A percentile compares a stretch with the other conserved stretches of the same genome.
Conservation (phyloP, 2,113 vertebrate species). For the Sprattus sprattus region DNA sequence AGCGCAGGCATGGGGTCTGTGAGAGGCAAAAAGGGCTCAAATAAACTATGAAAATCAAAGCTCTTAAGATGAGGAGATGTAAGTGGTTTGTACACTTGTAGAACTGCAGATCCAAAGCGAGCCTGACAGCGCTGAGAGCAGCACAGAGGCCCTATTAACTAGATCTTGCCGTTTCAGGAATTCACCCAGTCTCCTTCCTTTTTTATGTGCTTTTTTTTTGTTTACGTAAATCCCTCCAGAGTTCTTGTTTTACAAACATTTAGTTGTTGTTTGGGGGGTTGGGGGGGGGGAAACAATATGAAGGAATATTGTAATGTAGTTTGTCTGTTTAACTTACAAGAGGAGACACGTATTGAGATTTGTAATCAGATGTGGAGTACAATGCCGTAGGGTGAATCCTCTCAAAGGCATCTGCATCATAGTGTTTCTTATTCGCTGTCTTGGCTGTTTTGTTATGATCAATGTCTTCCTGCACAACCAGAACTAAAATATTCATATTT, state of each 20-base stretch:
- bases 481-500: constrained; percentile 57
- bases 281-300: constrained; percentile 17
- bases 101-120: constrained; percentile 6
- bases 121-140: constrained; percentile 38
- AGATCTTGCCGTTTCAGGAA: constrained; percentile 7
- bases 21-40: neutral
- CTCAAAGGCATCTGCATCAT: constrained; percentile 37
- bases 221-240: constrained; percentile 37
- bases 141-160: constrained; percentile 26
- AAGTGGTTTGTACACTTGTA: constrained; percentile 8
- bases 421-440: constrained; percentile 48
- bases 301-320: constrained; percentile 35
- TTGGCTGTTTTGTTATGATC: constrained; percentile 53
- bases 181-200: neutral
- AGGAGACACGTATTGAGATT: constrained; percentile 33
- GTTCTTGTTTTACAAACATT: constrained; percentile 45
- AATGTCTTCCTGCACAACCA: constrained; percentile 51
- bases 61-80: constrained; percentile 11
- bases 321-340: constrained; percentile 40
- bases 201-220: constrained; percentile 25
- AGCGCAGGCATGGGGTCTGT: neutral
- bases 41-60: constrained; percentile 1
- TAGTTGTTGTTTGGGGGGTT: constrained; percentile 36
- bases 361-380: constrained; percentile 40
- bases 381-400: constrained; percentile 42